Evolutionary conservation across 2,888 invertebrate species (phyloP).

Genomic region (Caenorhabditis panamensis): DNA sequence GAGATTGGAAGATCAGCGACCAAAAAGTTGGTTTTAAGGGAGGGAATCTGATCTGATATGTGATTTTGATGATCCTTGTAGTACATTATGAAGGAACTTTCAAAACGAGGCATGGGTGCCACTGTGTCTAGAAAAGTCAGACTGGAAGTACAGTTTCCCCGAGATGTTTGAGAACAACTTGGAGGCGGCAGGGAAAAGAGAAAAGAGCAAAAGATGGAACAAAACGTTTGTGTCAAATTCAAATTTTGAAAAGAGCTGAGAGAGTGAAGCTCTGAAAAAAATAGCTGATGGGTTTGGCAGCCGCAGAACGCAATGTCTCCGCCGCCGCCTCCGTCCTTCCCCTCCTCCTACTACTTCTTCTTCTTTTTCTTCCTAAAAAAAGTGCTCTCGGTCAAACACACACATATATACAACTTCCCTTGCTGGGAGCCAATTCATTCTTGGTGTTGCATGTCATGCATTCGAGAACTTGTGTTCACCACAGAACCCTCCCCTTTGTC

Average conservation of each 20-base stretch:
- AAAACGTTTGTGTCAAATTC: background rate
- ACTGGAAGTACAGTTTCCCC: too few relatives aligned
- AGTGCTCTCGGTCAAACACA: slow-evolving; percentile 58
- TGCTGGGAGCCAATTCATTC: slow-evolving; percentile 38
- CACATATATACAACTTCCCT: slow-evolving; percentile 50
- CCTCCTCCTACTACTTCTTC: slow-evolving; percentile 13
- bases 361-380: slow-evolving; percentile 30
- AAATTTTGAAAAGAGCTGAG: slow-evolving; percentile 38
- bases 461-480: slow-evolving; percentile 59
- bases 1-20: background rate
- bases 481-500: slow-evolving; percentile 19
- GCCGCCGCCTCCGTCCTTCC: slow-evolving; percentile 15
- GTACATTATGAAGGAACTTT: too few relatives aligned
- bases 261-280: slow-evolving; percentile 44
- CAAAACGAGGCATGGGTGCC: too few relatives aligned
- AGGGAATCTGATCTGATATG: too few relatives aligned
- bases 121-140: too few relatives aligned
- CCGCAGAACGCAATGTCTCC: slow-evolving; percentile 54
- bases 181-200: too few relatives aligned
- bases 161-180: too few relatives aligned
- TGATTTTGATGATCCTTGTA: too few relatives aligned
- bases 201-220: slow-evolving; percentile 1
- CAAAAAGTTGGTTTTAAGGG: background rate
- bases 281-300: slow-evolving; percentile 58
- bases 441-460: slow-evolving; percentile 65